Base-by-base conservation (phyloP, 1,140 invertebrate species). In the Eubasilissa regina region DNA sequence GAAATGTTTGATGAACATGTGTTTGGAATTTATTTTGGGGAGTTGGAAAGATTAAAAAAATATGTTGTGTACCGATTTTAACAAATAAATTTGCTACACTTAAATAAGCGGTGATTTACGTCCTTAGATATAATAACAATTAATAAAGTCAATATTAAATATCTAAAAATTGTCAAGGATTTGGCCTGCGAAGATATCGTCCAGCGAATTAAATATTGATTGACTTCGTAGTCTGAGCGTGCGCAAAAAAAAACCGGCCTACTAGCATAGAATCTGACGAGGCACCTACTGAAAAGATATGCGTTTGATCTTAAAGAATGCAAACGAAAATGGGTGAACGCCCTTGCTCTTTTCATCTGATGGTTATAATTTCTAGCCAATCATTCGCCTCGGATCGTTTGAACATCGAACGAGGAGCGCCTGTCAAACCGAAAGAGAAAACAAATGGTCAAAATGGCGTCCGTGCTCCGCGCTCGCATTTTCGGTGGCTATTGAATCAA, bases 381-480 rank as follows among this genome's bases (percentile, higher is more conserved):
- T 35, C 60, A 44, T 17, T 64, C 7, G 43, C 60, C 43, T 64
- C 43, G 43, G 19, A 64, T 43, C 35, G n/a, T 17, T 64, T 35
- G 60, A 64, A 21, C 60, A 64, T 64, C 60, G 60, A 44, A 64
- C 43, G 60, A 64, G 74, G 60, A 78, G 77, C 68, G 68, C 77
- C 68, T 73, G 55, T 78, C 68, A 62, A 74, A 78, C 4, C 56
- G 11, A 47, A 56, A 78, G 12, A 60, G 25, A 73, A 60, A 73
- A 45, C 45, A 73, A 56, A 55, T 77, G 55, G 35, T 78, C 66
- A 78, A 73, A 35, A 78, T 78, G 77, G 77, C 68, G 66, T 13
- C 66, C 21, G 66, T 56, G 55, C 47, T 58, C 55, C 45, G 55
- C 43, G 17, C 56, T 15, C 70, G 51, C 13, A 10, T 66, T 15